Evolutionary conservation across 2,113 vertebrate genomes (phyloP).

Genomic region (Calypte anna): DNA sequence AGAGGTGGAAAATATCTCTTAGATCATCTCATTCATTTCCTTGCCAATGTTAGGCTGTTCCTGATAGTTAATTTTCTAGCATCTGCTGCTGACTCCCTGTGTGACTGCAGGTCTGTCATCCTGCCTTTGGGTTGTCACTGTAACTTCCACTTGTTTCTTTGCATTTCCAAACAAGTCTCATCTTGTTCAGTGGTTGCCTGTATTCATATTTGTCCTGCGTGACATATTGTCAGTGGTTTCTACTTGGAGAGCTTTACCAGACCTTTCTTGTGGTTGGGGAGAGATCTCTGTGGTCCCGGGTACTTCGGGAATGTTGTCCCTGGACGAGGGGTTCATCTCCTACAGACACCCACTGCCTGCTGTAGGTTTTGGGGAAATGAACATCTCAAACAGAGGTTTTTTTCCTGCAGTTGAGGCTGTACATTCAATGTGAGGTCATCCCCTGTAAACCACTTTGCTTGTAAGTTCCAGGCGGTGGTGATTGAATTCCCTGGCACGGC

Average conservation of each 20-base stretch:
- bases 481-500: conserved; percentile 63
- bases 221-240: background rate
- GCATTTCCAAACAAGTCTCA: background rate
- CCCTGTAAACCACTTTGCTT: conserved; percentile 26
- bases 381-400: background rate
- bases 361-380: fast-evolving
- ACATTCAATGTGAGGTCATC: background rate
- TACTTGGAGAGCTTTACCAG: background rate
- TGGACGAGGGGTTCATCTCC: background rate
- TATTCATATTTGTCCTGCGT: background rate
- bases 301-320: fast-evolving
- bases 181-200: background rate
- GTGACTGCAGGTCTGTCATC: conserved; percentile 50
- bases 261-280: background rate
- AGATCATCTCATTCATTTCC: conserved; percentile 73
- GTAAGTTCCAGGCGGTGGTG: conserved; percentile 73
- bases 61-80: conserved; percentile 67
- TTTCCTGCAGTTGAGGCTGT: fast-evolving
- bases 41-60: conserved; percentile 55
- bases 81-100: conserved; percentile 32
- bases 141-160: background rate
- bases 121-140: conserved; percentile 36
- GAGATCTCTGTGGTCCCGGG: background rate
- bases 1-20: conserved; percentile 68
- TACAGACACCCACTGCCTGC: background rate